phyloP scores from a whole-genome alignment of 2,113 vertebrate genomes.

The Agapornis roseicollis region DNA sequence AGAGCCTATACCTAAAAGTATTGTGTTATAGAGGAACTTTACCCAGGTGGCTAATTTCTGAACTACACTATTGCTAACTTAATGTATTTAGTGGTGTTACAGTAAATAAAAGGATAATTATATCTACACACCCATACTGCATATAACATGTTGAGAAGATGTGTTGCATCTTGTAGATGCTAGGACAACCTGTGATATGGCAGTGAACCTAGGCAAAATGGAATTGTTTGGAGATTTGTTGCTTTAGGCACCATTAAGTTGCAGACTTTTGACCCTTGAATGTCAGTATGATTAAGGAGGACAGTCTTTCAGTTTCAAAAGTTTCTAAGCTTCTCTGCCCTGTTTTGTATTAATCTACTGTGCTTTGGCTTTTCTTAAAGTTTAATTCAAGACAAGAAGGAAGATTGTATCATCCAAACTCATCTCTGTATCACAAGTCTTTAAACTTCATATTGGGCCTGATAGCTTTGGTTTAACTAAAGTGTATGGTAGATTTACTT shows the following conservation, averaged over 20 bases:
- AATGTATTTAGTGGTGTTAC: neutral
- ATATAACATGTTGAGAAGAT: neutral
- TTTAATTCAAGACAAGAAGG: neutral
- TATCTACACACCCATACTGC: neutral
- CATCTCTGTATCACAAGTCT: neutral
- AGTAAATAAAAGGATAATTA: neutral
- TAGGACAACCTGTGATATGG: neutral
- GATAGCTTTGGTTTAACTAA: neutral
- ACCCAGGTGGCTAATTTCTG: neutral
- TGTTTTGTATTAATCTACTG: neutral
- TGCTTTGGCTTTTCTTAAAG: neutral
- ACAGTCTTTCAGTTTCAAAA: neutral
- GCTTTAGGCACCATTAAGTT: neutral
- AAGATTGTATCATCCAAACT: neutral
- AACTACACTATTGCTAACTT: neutral
- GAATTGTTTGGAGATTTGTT: neutral
- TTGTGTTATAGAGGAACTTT: neutral
- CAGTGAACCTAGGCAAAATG: neutral
- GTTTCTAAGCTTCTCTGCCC: neutral
- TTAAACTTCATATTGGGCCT: neutral
- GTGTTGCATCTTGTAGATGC: neutral
- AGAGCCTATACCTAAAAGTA: neutral
- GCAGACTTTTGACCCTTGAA: neutral
- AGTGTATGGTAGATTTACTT: neutral
- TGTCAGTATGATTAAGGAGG: accelerated